phyloP scores from a whole-genome alignment of 2,113 vertebrate species.

The Psittacula cyanocephala region DNA sequence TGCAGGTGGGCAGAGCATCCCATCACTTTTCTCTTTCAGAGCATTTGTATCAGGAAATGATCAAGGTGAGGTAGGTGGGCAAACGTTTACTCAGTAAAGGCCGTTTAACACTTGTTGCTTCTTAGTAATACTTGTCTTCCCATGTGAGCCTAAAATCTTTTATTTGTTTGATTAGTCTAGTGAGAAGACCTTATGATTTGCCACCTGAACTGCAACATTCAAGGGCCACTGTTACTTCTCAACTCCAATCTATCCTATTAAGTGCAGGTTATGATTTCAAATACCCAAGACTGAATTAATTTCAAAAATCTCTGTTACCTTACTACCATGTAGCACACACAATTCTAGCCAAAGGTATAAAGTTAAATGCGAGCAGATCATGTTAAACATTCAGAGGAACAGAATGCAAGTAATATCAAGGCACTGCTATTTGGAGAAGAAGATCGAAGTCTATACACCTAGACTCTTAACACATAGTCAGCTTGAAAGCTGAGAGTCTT shows the following conservation, averaged over 20 bases:
- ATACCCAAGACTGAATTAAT: neutral
- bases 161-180: neutral
- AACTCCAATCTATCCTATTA: neutral
- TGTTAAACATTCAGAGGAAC: neutral
- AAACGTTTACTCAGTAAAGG: neutral
- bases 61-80: no score
- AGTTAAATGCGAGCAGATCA: neutral
- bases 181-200: neutral
- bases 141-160: neutral
- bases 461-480: neutral
- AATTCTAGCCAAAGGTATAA: neutral
- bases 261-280: neutral
- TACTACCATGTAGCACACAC: accelerated
- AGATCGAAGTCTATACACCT: neutral
- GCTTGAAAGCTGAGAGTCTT: neutral
- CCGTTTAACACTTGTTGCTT: neutral
- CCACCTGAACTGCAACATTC: neutral
- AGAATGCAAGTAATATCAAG: neutral
- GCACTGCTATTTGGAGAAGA: neutral
- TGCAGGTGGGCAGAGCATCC: neutral
- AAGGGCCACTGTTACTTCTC: neutral
- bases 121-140: neutral
- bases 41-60: neutral
- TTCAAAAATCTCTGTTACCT: neutral
- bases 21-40: neutral